Base-by-base conservation (phyloP, 2,113 vertebrate species). In the Phodopus roborovskii region DNA sequence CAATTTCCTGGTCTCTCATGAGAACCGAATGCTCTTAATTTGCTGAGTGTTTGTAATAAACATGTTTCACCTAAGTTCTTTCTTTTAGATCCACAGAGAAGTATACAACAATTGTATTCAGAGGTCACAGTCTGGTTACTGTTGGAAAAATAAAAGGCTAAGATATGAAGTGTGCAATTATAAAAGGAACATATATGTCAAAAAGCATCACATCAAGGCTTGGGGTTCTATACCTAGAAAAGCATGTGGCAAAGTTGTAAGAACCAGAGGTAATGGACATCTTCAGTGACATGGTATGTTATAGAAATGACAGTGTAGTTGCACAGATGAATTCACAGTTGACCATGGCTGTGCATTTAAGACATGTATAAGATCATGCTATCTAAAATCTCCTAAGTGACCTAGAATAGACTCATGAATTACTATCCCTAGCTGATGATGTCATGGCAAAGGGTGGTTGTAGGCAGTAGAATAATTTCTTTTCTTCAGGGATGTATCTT, bases 131-230 rank as follows among this genome's bases (percentile, higher is more conserved):
- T 28, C 12, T 26, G 0, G 16, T 26, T 36, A 16, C 24, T 60
- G 20, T 9, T 39, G 36, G 39, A 22, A 60, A 12, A 75, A 39
- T 39, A 60, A n/a, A 15, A 39, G 12, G 3, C 15, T 15, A 26
- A 28, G 3, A n/a, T 15, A 26, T 39, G 8, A 22, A 39, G 22
- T 39, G 10, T 5, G 26, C 0, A 60, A 19, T 22, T 8, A 1
- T 82, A 60, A 26, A 20, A 39, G 11, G 4, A 12, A 39, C 5
- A 82, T 39, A 15, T 39, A 42, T 82, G 11, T 28, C 36, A n/a
- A 60, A 60, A 24, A n/a, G 2, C 33, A 17, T 36, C 4, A 20
- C 20, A 11, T 7, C 36, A 82, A 60, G n/a, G 9, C 2, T 60
- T 19, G 15, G 20, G 20, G 12, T 39, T 82, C 4, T 56, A 56